A percentile compares a stretch with the other conserved stretches of the same genome.
phyloP scores from a whole-genome alignment of 1,140 invertebrate species.

The Drosophila elegans region DNA sequence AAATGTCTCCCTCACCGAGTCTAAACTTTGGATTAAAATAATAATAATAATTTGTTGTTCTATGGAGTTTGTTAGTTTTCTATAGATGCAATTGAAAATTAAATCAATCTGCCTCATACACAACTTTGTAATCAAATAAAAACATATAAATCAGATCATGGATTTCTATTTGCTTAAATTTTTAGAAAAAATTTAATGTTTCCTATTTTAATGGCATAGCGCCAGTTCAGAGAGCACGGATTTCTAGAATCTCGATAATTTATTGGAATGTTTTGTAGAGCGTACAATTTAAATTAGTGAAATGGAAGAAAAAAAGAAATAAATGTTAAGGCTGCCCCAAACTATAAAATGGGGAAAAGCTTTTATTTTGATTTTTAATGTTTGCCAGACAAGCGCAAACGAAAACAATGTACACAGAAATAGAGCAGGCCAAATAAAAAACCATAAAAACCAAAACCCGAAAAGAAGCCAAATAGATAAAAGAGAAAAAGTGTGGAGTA shows the following conservation, averaged over 20 bases:
- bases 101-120: too few species aligned
- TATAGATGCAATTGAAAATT: too few species aligned
- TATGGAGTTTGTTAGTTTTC: too few species aligned
- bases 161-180: not conserved
- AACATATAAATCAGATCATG: not conserved
- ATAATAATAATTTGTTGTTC: too few species aligned
- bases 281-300: slow-evolving; percentile 73
- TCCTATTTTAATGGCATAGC: slow-evolving; percentile 41
- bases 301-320: slow-evolving; percentile 42
- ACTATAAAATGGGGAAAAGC: slow-evolving; percentile 33
- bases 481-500: slow-evolving; percentile 19
- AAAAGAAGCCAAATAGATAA: slow-evolving; percentile 38
- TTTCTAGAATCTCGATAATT: slow-evolving; percentile 49
- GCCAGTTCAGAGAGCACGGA: slow-evolving; percentile 58
- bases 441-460: slow-evolving; percentile 32
- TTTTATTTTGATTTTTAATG: slow-evolving; percentile 46
- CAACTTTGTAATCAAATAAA: too few species aligned
- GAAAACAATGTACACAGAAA: slow-evolving; percentile 45
- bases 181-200: slow-evolving; percentile 24
- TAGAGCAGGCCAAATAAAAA: slow-evolving; percentile 39
- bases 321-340: slow-evolving; percentile 21
- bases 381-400: slow-evolving; percentile 45
- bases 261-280: slow-evolving; percentile 65
- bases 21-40: too few species aligned
- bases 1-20: too few species aligned